Evolutionary conservation across 2,797 vertebrate genomes (phyloP), one percentile per base, ranked within the genome.

Genomic region (Erithacus rubecula): DNA sequence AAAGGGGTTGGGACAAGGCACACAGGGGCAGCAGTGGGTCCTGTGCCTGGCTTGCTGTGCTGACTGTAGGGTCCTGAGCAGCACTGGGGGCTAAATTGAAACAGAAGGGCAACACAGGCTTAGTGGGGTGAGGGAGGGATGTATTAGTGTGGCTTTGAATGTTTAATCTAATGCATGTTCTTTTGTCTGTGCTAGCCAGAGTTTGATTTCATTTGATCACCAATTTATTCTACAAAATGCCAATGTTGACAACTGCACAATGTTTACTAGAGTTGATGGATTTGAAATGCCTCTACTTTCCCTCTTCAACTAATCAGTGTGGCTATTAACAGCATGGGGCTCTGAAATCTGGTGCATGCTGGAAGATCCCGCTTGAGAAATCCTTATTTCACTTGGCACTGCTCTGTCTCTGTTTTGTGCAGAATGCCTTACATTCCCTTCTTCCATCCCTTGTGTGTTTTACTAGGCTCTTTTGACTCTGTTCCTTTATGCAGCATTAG

Each of bases 311-410:
- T 90, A 83, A 47, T 78, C 56, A 24, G 4, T 58, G 77, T 81
- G 78, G 69, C 59, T 95, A 91, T 87, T 97, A 97, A 95, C 68
- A 85, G 84, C 81, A 71, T 83, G 78, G 27, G 46, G 30, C 49
- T 87, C 75, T 92, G 63, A 92, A 87, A 63, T 62, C 19, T 32
- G 82, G 23, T 68, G 87, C 85, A 62, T 83, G 49, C 32, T 62
- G 91, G 39, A 76, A 67, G 63, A 15, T 67, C 65, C 20, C 12
- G 20, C 72, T 72, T 80, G 62, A 95, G 58, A 47, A 83, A 82
- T 69, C 64, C 20, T 49, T 44, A 46, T 52, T 79, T 75, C 43
- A 67, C 41, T 75, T 72, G 30, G 52, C 69, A n/a, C 51, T 83
- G 62, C 74, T 90, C 2, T 85, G 55, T 85, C 39, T 90, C 63